Base-by-base conservation (phyloP, 2,113 vertebrate genomes). In the Melanostigma gelatinosum region DNA sequence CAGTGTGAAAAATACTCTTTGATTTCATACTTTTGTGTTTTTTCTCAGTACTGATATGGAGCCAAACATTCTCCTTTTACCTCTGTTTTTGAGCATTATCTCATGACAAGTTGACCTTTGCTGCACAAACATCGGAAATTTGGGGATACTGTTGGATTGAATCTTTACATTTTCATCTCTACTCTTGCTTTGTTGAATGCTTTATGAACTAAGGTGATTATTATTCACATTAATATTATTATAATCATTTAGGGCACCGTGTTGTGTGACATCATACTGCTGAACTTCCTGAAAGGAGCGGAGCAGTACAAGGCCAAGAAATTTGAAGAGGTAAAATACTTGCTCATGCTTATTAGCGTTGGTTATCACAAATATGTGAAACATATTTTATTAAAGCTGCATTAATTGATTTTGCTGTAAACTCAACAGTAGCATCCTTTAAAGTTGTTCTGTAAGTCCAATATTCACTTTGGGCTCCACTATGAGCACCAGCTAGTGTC, bases 271-370 rank as follows among this genome's bases (percentile, higher is more conserved):
- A 97, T 98, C 88, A 98, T 99, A 84, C 93, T 99, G 72, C 95
- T 99, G 80, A 97, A 99, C 93, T 98, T 98, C 93, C 94, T 98
- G 85, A 98, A 97, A 91, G 97, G 97, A 3, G 97, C 97, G 0
- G 97, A 98, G 75, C 96, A 97, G 78, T 99, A 99, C 95, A 98
- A 98, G 82, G 96, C 97, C 69, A 97, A 95, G 91, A 99, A 99
- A 92, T 99, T 98, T 71, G 97, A 99, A 94, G 97, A 99, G 97
- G 98, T 97, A 88, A 86, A 68, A 36, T 66, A 50, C 3, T 15
- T 0, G 1, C 12, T 82, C 24, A 44, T 54, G 18, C 12, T 29
- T 29, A 58, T 58, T 16, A 57, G 10, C 22, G 16, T 22, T 24
- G 24, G 0, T 60, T 34, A 69, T 36, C 22, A 50, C 12, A 57